Conservation (phyloP, 64 coral and sea anemone genomes). For the Exaiptasia diaphana region DNA sequence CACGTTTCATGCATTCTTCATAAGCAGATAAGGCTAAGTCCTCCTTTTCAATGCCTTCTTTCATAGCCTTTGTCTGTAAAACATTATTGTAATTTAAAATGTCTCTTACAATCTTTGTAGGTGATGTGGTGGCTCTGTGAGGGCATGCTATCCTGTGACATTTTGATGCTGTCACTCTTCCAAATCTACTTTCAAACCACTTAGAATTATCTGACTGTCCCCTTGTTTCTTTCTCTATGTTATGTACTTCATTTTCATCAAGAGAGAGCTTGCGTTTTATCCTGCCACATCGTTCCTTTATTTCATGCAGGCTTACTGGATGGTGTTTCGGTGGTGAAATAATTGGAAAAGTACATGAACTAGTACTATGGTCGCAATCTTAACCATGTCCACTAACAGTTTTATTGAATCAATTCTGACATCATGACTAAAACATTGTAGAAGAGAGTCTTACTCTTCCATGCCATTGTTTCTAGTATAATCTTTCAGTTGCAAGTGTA, state of each 20-base stretch:
- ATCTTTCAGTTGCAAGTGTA: conserved; percentile 70
- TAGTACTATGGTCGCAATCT: not conserved
- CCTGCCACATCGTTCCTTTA: conserved; percentile 40
- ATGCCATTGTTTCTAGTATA: conserved; percentile 19
- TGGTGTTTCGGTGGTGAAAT: conserved; percentile 48
- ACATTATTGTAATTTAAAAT: conserved; percentile 43
- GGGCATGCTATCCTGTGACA: conserved; percentile 63
- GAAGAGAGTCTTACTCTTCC: not conserved
- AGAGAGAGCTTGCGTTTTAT: conserved; percentile 45
- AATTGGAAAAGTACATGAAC: not conserved
- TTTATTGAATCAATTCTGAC: not conserved
- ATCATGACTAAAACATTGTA: not conserved
- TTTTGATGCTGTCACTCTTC: conserved; percentile 61
- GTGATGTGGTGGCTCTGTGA: conserved; percentile 41
- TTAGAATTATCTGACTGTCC: conserved; percentile 53
- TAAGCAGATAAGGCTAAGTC: not conserved
- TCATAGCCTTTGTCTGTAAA: conserved; percentile 50
- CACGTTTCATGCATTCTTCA: not conserved
- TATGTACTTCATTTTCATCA: conserved; percentile 14
- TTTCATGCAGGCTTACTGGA: conserved; percentile 53
- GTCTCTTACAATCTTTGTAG: conserved; percentile 62
- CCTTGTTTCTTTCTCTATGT: conserved; percentile 67
- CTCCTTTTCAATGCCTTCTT: conserved; percentile 32
- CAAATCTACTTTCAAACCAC: conserved; percentile 66
- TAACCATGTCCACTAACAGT: not conserved